Evolutionary conservation across 2,888 invertebrate species (phyloP).

Genomic region (Tachina fera): DNA sequence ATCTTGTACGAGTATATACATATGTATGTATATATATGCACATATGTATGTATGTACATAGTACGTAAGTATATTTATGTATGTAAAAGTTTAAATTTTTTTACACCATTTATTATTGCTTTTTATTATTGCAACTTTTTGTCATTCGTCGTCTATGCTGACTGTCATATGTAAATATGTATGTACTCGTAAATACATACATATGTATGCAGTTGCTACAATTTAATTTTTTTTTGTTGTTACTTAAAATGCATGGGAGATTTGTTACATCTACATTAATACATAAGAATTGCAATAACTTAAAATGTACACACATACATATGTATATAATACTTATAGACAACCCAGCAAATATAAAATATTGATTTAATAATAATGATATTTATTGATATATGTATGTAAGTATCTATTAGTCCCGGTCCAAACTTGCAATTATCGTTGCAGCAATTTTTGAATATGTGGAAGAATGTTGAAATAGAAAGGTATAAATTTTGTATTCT

Average conservation of each 20-base stretch:
- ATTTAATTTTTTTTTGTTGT: slow-evolving; percentile 10
- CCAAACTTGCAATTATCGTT: no score
- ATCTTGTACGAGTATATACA: slow-evolving; percentile 48
- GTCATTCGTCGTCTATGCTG: slow-evolving; percentile 44
- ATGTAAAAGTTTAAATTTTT: slow-evolving; percentile 35
- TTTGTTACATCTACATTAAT: slow-evolving; percentile 26
- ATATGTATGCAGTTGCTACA: neutral
- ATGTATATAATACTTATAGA: neutral
- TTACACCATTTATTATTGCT: slow-evolving; percentile 62
- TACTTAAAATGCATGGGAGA: slow-evolving; percentile 21
- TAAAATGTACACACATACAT: slow-evolving; percentile 10
- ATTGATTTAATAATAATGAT: no score
- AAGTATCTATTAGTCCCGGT: no score
- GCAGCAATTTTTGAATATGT: no score
- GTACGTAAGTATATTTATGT: neutral
- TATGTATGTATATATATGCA: no score
- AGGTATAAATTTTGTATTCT: no score
- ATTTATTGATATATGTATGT: no score
- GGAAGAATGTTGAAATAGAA: no score
- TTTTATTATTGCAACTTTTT: slow-evolving; percentile 45
- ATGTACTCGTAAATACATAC: no score
- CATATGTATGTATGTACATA: no score
- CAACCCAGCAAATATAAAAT: no score
- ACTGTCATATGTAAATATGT: neutral
- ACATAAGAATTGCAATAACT: neutral